Conservation (phyloP, 2,113 vertebrate species). For the Uria lomvia region DNA sequence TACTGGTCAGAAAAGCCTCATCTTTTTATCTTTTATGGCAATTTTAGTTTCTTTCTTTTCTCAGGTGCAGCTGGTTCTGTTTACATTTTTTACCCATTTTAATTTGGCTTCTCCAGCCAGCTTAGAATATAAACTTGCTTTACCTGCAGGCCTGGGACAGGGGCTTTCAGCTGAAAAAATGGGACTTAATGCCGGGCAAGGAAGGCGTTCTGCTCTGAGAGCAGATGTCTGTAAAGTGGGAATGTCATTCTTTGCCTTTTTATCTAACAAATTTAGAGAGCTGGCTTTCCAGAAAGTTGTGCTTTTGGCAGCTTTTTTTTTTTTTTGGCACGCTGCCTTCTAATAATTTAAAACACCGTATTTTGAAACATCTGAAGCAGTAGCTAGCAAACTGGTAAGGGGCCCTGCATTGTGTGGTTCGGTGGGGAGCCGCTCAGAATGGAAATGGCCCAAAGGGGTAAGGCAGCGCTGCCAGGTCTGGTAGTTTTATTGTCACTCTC, state of each 20-base stretch:
- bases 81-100: not conserved
- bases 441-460: not conserved
- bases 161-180: not conserved
- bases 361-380: not conserved
- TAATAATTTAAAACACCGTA: not conserved
- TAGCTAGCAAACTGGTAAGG: not conserved
- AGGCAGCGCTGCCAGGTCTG: not conserved
- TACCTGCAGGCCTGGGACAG: not conserved
- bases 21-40: constrained; percentile 17
- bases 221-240: not conserved
- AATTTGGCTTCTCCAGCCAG: not conserved
- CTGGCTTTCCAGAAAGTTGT: not conserved
- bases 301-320: not conserved
- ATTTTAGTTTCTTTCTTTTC: not conserved
- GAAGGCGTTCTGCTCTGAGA: not conserved
- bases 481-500: not conserved
- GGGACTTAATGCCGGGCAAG: not conserved
- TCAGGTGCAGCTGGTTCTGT: not conserved
- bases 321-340: not conserved
- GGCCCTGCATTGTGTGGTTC: not conserved
- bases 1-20: not conserved
- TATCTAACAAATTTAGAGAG: not conserved
- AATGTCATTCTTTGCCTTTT: not conserved
- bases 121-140: not conserved
- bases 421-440: not conserved